These are phyloP conservation scores for Acleris literana DNA, from an alignment of 2,888 invertebrate species.

Conservation along the genomic window DNA sequence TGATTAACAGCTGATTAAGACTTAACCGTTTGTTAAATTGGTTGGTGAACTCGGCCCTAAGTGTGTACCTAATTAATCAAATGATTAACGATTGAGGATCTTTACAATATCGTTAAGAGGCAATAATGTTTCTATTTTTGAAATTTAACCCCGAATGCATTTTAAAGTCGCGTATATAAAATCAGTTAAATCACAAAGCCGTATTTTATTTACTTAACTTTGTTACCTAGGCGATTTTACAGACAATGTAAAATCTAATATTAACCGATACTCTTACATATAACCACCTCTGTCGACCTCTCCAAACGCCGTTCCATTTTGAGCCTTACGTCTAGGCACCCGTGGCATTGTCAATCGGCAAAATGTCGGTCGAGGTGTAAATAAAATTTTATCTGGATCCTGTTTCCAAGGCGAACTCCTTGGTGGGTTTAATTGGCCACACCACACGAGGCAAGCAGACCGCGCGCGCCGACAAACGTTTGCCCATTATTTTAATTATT, in stretches of 20 bases:
- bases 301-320: constrained; percentile 1
- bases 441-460: constrained; percentile 6
- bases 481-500: constrained; percentile 25
- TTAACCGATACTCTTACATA: neutral
- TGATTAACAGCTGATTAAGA: no score
- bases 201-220: no score
- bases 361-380: constrained; percentile 34
- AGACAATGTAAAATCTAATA: neutral
- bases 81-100: no score
- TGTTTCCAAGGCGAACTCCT: constrained; percentile 64
- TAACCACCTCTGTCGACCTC: constrained; percentile 16
- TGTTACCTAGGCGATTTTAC: neutral
- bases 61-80: no score
- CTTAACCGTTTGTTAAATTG: no score
- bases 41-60: no score
- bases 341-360: constrained; percentile 34
- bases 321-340: constrained; percentile 15
- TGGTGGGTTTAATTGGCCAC: constrained; percentile 32
- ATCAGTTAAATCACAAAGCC: no score
- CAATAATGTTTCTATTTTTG: no score
- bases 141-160: no score
- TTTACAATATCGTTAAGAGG: no score
- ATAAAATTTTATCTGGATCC: constrained; percentile 51
- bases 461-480: neutral
- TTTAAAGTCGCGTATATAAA: no score